phyloP scores from a whole-genome alignment of 1,140 invertebrate species.

The Drosophila ogumai region DNA sequence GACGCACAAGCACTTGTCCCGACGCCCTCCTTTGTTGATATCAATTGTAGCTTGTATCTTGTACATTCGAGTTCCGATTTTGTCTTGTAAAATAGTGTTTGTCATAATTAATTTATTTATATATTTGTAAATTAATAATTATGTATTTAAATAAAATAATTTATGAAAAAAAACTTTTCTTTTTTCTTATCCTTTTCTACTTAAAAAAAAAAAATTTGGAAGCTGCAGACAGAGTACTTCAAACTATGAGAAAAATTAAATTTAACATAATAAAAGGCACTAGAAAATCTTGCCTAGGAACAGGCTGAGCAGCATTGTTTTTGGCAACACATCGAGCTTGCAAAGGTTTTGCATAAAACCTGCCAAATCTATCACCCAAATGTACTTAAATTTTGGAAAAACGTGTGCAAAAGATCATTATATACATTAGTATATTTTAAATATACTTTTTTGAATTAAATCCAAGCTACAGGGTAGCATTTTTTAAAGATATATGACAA shows the following conservation, averaged over 20 bases:
- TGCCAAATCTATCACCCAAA: no score
- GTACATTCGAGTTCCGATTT: constrained; percentile 56
- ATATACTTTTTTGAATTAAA: no score
- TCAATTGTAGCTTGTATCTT: constrained; percentile 36
- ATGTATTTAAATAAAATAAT: constrained; percentile 83
- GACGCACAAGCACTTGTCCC: constrained; percentile 11
- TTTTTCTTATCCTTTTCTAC: no score
- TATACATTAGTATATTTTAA: no score
- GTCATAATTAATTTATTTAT: constrained; percentile 80
- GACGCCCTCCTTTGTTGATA: constrained; percentile 35
- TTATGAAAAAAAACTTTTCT: constrained; percentile 69
- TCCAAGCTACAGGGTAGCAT: no score
- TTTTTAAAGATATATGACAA: no score
- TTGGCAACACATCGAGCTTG: background rate
- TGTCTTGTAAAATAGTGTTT: constrained; percentile 68
- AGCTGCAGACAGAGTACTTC: background rate
- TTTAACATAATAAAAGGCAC: background rate
- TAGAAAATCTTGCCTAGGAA: background rate
- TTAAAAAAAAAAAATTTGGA: no score
- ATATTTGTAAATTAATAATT: constrained; percentile 75
- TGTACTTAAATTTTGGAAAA: no score
- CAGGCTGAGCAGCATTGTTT: no score
- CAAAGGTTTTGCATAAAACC: background rate
- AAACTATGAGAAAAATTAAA: background rate
- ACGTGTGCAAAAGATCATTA: no score